A percentile compares a stretch with the other conserved stretches of the same genome.
phyloP scores from a whole-genome alignment of 2,888 invertebrate species.

The Eilema caniola region DNA sequence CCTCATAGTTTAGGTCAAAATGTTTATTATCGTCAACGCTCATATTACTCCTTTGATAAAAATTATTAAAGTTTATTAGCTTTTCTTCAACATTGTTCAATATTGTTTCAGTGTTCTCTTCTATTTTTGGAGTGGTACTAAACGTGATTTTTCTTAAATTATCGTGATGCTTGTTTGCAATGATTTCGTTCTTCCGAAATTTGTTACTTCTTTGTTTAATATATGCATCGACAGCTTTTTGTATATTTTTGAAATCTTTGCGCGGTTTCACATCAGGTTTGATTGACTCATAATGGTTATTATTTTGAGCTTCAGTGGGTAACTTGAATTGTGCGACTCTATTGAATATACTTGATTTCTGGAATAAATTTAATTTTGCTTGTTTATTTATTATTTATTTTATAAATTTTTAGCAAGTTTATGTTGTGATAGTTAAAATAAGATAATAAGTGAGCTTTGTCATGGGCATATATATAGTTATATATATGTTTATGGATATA shows the following conservation, averaged over 20 bases:
- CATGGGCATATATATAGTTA: too few species aligned
- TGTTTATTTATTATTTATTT: neutral
- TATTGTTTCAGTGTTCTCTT: slow-evolving; percentile 40
- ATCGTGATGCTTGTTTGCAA: slow-evolving; percentile 4
- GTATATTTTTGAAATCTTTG: slow-evolving; percentile 64
- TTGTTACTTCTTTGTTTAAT: slow-evolving; percentile 43
- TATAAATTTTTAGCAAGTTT: neutral
- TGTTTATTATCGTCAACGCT: slow-evolving; percentile 21
- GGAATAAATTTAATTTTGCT: slow-evolving; percentile 34
- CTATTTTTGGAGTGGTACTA: slow-evolving; percentile 16
- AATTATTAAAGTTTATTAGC: slow-evolving; percentile 48
- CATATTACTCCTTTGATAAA: slow-evolving; percentile 30
- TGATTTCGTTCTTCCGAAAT: slow-evolving; percentile 11
- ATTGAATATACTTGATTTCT: slow-evolving; percentile 60
- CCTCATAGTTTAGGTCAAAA: slow-evolving; percentile 47
- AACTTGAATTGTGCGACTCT: slow-evolving; percentile 54
- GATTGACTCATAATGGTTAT: slow-evolving; percentile 20
- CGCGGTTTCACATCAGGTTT: slow-evolving; percentile 62
- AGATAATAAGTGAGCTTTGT: too few species aligned
- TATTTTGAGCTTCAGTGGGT: slow-evolving; percentile 34
- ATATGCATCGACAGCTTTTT: slow-evolving; percentile 63
- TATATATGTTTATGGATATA: too few species aligned
- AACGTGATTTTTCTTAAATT: slow-evolving; percentile 17
- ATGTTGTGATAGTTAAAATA: too few species aligned
- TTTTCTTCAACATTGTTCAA: slow-evolving; percentile 54